These are phyloP conservation scores for Aegypius monachus DNA, from an alignment of 2,113 vertebrate species.

Conservation along the genomic window DNA sequence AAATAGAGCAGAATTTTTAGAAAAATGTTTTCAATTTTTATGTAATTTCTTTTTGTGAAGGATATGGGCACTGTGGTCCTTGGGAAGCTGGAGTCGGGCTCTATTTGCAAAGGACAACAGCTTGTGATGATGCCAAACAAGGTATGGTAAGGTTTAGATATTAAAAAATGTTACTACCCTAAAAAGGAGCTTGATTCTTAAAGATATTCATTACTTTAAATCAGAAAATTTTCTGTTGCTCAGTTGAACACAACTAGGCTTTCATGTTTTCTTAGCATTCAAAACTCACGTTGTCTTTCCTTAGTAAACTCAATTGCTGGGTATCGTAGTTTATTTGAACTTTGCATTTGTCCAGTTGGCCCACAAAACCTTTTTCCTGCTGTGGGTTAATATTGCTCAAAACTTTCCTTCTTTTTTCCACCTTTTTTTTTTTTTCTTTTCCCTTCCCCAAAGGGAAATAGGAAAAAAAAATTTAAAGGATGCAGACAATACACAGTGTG, in stretches of 20 bases:
- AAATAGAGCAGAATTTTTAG: not conserved
- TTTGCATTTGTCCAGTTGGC: not conserved
- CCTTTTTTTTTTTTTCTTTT: not conserved
- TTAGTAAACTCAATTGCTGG: not conserved
- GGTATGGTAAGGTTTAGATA: slow-evolving; percentile 68
- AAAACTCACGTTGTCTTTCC: not conserved
- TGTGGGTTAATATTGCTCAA: not conserved
- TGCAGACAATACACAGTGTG: not conserved
- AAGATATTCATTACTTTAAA: not conserved
- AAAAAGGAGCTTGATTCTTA: not conserved
- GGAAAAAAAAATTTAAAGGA: not conserved
- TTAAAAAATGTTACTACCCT: not conserved
- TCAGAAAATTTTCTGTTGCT: not conserved
- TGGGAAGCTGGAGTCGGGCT: slow-evolving; percentile 95
- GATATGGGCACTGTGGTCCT: slow-evolving; percentile 98
- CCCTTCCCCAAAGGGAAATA: not conserved
- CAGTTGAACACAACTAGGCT: not conserved
- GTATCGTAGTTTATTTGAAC: not conserved
- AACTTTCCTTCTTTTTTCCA: not conserved
- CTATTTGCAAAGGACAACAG: slow-evolving; percentile 94
- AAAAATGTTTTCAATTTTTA: not conserved
- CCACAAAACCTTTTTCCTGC: not conserved
- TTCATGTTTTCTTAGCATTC: not conserved
- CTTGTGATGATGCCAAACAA: slow-evolving; percentile 99
- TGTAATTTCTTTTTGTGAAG: slow-evolving; percentile 65